A percentile compares a stretch with the other conserved stretches of the same genome.
These are phyloP conservation scores for Microplitis deprimator DNA, from an alignment of 2,888 invertebrate species.

Conservation along the genomic window DNA sequence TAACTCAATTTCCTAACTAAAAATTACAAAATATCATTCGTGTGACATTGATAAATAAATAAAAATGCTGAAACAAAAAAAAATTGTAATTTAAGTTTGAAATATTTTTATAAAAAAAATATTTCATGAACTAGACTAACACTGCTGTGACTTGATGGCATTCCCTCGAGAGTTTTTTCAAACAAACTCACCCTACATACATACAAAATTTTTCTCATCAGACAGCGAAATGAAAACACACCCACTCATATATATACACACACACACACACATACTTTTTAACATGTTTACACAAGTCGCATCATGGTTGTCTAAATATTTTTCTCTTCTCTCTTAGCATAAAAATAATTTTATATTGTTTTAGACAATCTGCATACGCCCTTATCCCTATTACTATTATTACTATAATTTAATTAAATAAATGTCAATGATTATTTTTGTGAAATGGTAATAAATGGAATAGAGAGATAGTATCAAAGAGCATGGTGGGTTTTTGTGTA, in stretches of 20 bases:
- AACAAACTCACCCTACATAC: conserved; percentile 2
- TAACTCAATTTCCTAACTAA: no score
- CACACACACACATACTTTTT: background rate
- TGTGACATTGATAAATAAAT: no score
- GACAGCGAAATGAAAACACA: conserved; percentile 7
- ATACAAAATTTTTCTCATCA: conserved; percentile 10
- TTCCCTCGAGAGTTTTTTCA: conserved; percentile 7
- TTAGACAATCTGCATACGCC: background rate
- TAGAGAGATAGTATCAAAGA: no score
- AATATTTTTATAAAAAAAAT: no score
- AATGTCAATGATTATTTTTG: background rate
- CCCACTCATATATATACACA: background rate
- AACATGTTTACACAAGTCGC: background rate
- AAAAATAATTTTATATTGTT: background rate
- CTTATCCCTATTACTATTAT: background rate
- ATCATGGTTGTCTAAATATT: background rate
- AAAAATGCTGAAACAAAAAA: no score
- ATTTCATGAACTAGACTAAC: no score
- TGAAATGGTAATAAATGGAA: background rate
- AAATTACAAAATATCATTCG: no score
- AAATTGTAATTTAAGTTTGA: no score
- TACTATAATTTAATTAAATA: background rate
- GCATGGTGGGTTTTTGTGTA: background rate
- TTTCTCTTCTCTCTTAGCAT: background rate
- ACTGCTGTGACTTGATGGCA: conserved; percentile 1